phyloP scores from a whole-genome alignment of 2,888 invertebrate species.

The Eupithecia dodoneata region DNA sequence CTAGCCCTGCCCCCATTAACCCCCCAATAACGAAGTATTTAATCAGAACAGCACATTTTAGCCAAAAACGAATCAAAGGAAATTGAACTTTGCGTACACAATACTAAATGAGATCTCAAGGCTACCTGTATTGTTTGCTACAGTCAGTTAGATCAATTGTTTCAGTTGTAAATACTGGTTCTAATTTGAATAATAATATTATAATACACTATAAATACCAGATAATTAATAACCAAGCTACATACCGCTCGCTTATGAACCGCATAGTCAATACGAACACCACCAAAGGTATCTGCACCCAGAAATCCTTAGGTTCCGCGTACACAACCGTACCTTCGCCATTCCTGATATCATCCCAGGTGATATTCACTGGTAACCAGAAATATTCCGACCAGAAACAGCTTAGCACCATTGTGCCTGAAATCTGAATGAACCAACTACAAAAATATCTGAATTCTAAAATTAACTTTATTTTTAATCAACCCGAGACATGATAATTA shows the following conservation, averaged over 20 bases:
- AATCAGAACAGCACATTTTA: no score
- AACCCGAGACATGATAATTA: not conserved
- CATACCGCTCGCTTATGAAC: constrained; percentile 21
- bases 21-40: no score
- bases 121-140: no score
- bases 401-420: constrained; percentile 9
- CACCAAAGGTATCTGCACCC: constrained; percentile 12
- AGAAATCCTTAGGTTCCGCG: constrained; percentile 15
- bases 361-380: constrained; percentile 93
- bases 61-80: no score
- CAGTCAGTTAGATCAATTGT: no score
- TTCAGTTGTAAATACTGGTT: no score
- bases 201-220: no score
- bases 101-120: no score
- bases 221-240: not conserved
- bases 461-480: not conserved
- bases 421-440: not conserved
- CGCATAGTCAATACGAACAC: constrained; percentile 2
- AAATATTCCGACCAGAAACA: constrained; percentile 86
- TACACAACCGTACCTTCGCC: constrained; percentile 14
- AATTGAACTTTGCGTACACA: no score
- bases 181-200: no score
- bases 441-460: not conserved
- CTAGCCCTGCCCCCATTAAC: no score
- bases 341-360: constrained; percentile 87